Evolutionary conservation across 2,888 invertebrate species (phyloP).

Genomic region (Eucera pruinosa): DNA sequence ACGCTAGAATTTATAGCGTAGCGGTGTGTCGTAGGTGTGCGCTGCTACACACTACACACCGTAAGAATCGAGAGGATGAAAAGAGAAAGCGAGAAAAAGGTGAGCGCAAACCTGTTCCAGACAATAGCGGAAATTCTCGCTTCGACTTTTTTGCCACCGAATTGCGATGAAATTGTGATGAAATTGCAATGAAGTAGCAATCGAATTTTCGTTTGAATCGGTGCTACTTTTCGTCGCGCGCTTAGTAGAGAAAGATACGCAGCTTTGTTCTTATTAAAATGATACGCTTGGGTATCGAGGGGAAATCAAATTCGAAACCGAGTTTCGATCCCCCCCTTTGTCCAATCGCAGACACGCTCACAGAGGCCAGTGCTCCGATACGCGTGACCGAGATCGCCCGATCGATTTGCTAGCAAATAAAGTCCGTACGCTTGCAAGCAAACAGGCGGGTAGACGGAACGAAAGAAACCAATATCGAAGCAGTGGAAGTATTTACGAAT

Average conservation of each 20-base stretch:
- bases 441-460: too few species aligned
- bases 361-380: too few species aligned
- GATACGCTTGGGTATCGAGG: not conserved
- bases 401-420: too few species aligned
- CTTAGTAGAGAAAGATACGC: not conserved
- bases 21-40: conserved; percentile 32
- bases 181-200: too few species aligned
- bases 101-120: conserved; percentile 35
- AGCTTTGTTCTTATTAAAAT: not conserved
- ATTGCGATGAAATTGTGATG: too few species aligned
- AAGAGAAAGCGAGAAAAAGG: conserved; percentile 53
- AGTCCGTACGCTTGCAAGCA: too few species aligned
- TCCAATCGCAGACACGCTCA: too few species aligned
- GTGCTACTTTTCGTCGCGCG: not conserved
- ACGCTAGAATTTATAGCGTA: conserved; percentile 36
- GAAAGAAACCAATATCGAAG: too few species aligned
- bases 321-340: too few species aligned
- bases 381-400: too few species aligned
- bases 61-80: conserved; percentile 42
- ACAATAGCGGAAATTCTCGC: conserved; percentile 50
- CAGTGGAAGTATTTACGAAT: conserved; percentile 9
- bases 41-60: conserved; percentile 1
- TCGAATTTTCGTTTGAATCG: not conserved
- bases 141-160: conserved; percentile 39
- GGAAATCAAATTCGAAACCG: too few species aligned